These are phyloP conservation scores for Coregonus clupeaformis DNA, from an alignment of 2,113 vertebrate species.

Conservation along the genomic window DNA sequence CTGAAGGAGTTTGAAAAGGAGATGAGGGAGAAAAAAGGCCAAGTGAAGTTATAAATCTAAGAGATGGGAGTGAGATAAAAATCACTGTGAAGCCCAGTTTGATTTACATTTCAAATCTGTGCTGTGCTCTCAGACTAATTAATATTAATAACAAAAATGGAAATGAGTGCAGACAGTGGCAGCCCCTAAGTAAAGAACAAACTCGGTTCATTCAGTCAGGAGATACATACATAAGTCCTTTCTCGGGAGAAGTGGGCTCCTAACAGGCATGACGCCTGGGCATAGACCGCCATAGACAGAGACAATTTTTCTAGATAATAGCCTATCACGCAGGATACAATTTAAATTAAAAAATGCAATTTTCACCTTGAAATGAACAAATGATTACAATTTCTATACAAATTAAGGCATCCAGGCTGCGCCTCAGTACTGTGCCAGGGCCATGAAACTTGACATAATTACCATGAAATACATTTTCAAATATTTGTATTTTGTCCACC, in stretches of 20 bases:
- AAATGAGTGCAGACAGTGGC: constrained; percentile 67
- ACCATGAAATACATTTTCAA: constrained; percentile 99
- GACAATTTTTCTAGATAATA: constrained; percentile 99
- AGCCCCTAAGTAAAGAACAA: constrained; percentile 68
- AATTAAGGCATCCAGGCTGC: constrained; percentile 99
- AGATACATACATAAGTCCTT: constrained; percentile 89
- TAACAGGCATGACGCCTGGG: constrained; percentile 91
- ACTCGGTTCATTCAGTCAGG: constrained; percentile 80
- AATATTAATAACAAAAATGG: constrained; percentile 83
- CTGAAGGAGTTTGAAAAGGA: constrained; percentile 40
- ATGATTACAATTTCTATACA: constrained; percentile 99
- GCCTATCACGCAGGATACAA: constrained; percentile 99
- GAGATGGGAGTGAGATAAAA: constrained; percentile 67
- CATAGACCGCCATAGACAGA: constrained; percentile 92
- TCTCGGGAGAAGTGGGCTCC: constrained; percentile 93
- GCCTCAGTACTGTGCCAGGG: constrained; percentile 95
- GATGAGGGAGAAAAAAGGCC: constrained; percentile 34
- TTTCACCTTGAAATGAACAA: constrained; percentile 99
- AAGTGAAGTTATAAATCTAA: constrained; percentile 71
- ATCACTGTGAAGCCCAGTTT: constrained; percentile 64
- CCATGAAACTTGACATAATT: constrained; percentile 99
- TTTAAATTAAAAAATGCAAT: constrained; percentile 99
- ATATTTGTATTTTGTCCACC: constrained; percentile 99
- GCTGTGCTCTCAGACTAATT: constrained; percentile 77
- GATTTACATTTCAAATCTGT: constrained; percentile 75